A percentile compares a stretch with the other conserved stretches of the same genome.
phyloP scores from a whole-genome alignment of 92 coral and sea anemone species.

The Porites lobata region DNA sequence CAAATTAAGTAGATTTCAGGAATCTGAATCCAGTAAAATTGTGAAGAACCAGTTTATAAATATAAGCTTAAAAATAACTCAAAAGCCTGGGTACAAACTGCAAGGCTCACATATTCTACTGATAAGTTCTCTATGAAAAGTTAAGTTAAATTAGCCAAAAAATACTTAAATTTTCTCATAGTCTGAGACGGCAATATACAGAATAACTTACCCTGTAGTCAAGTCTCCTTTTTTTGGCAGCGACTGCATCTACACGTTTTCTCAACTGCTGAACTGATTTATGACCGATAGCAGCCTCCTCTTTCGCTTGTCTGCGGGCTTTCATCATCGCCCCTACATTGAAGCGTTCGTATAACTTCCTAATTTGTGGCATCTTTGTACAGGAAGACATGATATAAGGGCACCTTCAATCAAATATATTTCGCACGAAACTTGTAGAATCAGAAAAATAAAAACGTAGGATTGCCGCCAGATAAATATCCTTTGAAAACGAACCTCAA shows the following conservation, averaged over 20 bases:
- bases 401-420: slow-evolving; percentile 40
- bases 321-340: slow-evolving; percentile 71
- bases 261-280: slow-evolving; percentile 47
- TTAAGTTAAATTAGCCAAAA: neutral
- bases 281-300: slow-evolving; percentile 56
- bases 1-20: neutral
- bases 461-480: slow-evolving; percentile 59
- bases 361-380: slow-evolving; percentile 56
- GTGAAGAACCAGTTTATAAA: no score
- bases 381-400: slow-evolving; percentile 45
- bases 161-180: neutral
- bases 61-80: neutral
- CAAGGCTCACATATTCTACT: neutral
- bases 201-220: slow-evolving; percentile 57
- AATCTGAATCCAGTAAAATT: no score
- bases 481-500: no score
- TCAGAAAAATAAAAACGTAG: slow-evolving; percentile 63
- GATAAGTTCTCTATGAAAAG: no score
- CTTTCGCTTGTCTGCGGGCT: slow-evolving; percentile 53
- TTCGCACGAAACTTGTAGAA: slow-evolving; percentile 45
- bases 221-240: slow-evolving; percentile 65
- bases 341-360: slow-evolving; percentile 60
- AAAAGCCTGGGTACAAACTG: slow-evolving; percentile 22
- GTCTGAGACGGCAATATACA: slow-evolving; percentile 14
- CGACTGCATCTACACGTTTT: slow-evolving; percentile 53